phyloP scores from a whole-genome alignment of 2,113 vertebrate genomes.

The Origma solitaria region DNA sequence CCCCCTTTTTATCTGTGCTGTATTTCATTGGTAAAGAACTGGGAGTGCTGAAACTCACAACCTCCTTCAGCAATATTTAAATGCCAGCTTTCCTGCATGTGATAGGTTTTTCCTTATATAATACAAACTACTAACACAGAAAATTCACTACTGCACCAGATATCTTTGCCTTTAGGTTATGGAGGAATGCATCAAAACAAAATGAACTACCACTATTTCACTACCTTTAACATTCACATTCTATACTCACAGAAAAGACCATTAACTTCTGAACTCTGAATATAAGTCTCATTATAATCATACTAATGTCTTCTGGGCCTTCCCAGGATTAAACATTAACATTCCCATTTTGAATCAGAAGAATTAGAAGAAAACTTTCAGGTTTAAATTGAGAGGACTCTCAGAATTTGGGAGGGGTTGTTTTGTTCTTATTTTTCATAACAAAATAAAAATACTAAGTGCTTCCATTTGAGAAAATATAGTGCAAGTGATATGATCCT shows the following conservation, averaged over 20 bases:
- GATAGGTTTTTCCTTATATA: not conserved
- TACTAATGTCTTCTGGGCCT: not conserved
- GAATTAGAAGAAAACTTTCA: not conserved
- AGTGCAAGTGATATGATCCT: fast-evolving
- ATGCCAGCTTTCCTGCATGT: not conserved
- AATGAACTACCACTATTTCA: not conserved
- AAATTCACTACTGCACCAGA: not conserved
- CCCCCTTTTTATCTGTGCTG: not conserved
- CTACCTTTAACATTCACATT: not conserved
- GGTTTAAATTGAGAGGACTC: not conserved
- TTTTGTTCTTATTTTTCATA: not conserved
- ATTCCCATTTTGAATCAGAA: not conserved
- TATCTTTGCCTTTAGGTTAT: not conserved
- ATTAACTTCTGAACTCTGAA: not conserved
- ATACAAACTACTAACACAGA: not conserved
- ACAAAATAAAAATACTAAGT: not conserved
- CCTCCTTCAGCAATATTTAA: not conserved
- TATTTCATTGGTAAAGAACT: not conserved
- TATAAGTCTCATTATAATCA: not conserved
- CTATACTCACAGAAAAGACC: not conserved
- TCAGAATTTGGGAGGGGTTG: not conserved
- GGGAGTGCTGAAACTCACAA: not conserved
- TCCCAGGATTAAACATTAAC: not conserved
- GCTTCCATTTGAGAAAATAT: not conserved
- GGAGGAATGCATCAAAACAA: not conserved